A percentile compares a stretch with the other conserved stretches of the same genome.
Evolutionary conservation across 2,113 vertebrate species (phyloP).

Genomic region (Cyanistes caeruleus): DNA sequence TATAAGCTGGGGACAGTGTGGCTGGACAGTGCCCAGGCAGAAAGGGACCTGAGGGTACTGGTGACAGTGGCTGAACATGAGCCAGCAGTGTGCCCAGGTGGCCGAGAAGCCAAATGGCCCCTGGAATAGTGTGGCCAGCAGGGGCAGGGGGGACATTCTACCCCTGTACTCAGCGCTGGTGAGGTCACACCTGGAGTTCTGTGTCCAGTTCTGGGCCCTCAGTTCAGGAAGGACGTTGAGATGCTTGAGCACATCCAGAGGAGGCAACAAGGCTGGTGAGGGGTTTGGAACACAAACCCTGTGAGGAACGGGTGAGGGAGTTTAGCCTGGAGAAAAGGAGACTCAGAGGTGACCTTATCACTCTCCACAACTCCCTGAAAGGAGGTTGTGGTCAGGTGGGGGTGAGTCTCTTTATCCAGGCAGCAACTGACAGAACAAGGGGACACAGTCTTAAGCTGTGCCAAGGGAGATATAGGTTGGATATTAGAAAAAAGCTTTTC

Average conservation of each 20-base stretch:
- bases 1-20: too few species aligned
- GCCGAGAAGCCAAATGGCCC: not conserved
- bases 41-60: too few species aligned
- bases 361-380: too few species aligned
- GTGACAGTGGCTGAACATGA: not conserved
- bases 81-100: not conserved
- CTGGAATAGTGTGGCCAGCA: not conserved
- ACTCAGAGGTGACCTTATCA: too few species aligned
- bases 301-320: not conserved
- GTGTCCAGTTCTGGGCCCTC: not conserved
- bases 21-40: too few species aligned
- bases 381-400: too few species aligned
- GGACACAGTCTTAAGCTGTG: too few species aligned
- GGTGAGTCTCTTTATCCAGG: too few species aligned
- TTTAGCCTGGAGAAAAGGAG: too few species aligned
- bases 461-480: too few species aligned
- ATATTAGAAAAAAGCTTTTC: too few species aligned
- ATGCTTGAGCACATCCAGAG: fast-evolving
- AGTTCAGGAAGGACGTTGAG: not conserved
- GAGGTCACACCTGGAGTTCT: not conserved
- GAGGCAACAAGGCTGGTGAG: not conserved
- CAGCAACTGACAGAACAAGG: too few species aligned
- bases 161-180: not conserved
- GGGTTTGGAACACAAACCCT: not conserved
- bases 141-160: not conserved